Evolutionary conservation across 1,140 invertebrate species (phyloP).

Genomic region (Drosophila nasuta): DNA sequence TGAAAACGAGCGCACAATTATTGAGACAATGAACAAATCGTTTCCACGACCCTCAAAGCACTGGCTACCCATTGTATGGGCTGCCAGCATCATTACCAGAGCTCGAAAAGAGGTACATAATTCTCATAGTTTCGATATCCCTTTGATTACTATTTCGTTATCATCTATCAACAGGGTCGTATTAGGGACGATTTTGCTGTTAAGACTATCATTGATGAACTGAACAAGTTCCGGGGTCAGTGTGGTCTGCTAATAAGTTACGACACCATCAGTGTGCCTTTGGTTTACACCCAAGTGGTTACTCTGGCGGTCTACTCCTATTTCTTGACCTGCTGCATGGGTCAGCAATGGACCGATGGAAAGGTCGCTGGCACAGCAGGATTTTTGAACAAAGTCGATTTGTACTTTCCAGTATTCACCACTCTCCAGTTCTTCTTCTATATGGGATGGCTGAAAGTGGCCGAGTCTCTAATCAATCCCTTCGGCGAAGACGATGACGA

Average conservation of each 20-base stretch:
- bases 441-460: slow-evolving; percentile 95
- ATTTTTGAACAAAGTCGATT: slow-evolving; percentile 86
- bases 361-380: slow-evolving; percentile 84
- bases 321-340: slow-evolving; percentile 91
- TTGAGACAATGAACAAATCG: slow-evolving; percentile 92
- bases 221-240: slow-evolving; percentile 95
- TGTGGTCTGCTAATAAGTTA: slow-evolving; percentile 94
- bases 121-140: not conserved
- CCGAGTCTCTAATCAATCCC: slow-evolving; percentile 92
- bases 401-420: slow-evolving; percentile 95
- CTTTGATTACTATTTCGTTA: not conserved
- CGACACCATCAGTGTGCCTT: slow-evolving; percentile 96
- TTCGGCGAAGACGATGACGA: slow-evolving; percentile 95
- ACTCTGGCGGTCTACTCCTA: slow-evolving; percentile 96
- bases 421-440: slow-evolving; percentile 94
- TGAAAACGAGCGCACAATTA: slow-evolving; percentile 93
- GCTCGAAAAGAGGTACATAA: slow-evolving; percentile 90
- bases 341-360: slow-evolving; percentile 90
- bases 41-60: slow-evolving; percentile 96
- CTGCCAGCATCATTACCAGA: slow-evolving; percentile 94
- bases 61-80: slow-evolving; percentile 98
- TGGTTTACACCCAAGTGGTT: slow-evolving; percentile 98
- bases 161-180: slow-evolving; percentile 86
- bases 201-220: slow-evolving; percentile 95
- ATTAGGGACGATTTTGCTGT: slow-evolving; percentile 97